Evolutionary conservation across 2,797 vertebrate genomes (phyloP).

Genomic region (Hafferia zeledoni): DNA sequence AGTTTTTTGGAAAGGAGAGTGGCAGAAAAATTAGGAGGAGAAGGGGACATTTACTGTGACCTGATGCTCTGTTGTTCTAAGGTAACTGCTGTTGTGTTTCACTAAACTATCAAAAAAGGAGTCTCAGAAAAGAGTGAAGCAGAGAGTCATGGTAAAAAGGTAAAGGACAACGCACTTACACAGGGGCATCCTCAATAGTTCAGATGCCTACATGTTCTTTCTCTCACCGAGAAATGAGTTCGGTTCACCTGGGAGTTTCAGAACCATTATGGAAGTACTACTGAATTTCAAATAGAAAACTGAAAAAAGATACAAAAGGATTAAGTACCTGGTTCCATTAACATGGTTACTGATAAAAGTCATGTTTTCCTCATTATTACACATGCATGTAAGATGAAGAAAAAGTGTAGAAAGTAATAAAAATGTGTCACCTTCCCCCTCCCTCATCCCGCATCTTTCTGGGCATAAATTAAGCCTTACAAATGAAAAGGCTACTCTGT

Average conservation of each 20-base stretch:
- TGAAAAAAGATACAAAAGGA: constrained; percentile 74
- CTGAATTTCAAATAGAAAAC: constrained; percentile 74
- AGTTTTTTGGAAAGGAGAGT: not conserved
- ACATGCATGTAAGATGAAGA: constrained; percentile 79
- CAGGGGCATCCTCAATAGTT: constrained; percentile 23
- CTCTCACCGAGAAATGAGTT: constrained; percentile 41
- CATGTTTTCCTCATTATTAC: constrained; percentile 77
- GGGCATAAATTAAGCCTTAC: constrained; percentile 77
- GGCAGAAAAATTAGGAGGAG: not conserved
- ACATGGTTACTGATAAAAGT: constrained; percentile 79
- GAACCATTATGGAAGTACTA: constrained; percentile 69
- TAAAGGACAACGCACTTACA: constrained; percentile 8
- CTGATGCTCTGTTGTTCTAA: not conserved
- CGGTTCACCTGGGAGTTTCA: constrained; percentile 53
- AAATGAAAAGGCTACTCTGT: constrained; percentile 80
- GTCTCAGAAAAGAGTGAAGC: constrained; percentile 31
- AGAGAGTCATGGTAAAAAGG: constrained; percentile 14
- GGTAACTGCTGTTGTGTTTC: not conserved
- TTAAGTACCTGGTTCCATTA: constrained; percentile 77
- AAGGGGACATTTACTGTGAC: not conserved
- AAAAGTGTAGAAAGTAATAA: constrained; percentile 79
- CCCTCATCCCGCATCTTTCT: constrained; percentile 71
- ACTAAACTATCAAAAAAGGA: constrained; percentile 1
- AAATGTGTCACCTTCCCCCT: constrained; percentile 76
- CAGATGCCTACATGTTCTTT: constrained; percentile 31